These are phyloP conservation scores for Catocala fraxini DNA, from an alignment of 2,888 invertebrate genomes.

Conservation along the genomic window DNA sequence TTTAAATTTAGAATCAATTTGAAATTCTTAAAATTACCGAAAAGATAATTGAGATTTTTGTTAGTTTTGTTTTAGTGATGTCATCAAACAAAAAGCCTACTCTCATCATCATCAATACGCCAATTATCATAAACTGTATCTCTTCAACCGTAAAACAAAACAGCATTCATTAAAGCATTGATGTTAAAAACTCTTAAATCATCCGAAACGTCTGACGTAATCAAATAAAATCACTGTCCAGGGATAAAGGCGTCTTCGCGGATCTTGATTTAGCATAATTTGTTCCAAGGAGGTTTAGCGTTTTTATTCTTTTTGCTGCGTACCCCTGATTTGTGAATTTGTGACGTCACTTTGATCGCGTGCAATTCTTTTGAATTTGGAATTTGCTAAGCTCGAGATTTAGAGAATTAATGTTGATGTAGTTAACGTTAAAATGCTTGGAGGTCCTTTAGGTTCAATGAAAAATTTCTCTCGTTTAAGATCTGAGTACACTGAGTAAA, in stretches of 20 bases:
- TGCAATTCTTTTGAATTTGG: conserved; percentile 65
- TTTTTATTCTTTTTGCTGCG: conserved; percentile 59
- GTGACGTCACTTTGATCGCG: conserved; percentile 59
- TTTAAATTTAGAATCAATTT: no score
- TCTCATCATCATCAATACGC: conserved; percentile 14
- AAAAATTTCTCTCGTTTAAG: neutral
- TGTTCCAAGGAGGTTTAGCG: conserved; percentile 60
- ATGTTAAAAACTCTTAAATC: conserved; percentile 59
- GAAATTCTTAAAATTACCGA: no score
- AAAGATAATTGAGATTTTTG: no score
- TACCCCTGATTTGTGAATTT: conserved; percentile 53
- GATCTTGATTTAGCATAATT: conserved; percentile 70
- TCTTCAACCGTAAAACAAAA: conserved; percentile 32
- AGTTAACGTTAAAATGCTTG: conserved; percentile 22
- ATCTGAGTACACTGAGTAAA: neutral
- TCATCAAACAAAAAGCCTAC: neutral
- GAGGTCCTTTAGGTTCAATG: conserved; percentile 7
- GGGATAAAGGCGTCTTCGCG: conserved; percentile 59
- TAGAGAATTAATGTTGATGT: conserved; percentile 50
- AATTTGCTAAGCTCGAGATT: conserved; percentile 68
- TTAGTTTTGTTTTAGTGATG: neutral
- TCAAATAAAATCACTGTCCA: conserved; percentile 70
- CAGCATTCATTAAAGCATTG: conserved; percentile 46
- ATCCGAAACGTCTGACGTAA: conserved; percentile 62
- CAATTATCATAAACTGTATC: conserved; percentile 24